phyloP scores from a whole-genome alignment of 2,797 vertebrate genomes.

The Hydrocynus forskahlii region DNA sequence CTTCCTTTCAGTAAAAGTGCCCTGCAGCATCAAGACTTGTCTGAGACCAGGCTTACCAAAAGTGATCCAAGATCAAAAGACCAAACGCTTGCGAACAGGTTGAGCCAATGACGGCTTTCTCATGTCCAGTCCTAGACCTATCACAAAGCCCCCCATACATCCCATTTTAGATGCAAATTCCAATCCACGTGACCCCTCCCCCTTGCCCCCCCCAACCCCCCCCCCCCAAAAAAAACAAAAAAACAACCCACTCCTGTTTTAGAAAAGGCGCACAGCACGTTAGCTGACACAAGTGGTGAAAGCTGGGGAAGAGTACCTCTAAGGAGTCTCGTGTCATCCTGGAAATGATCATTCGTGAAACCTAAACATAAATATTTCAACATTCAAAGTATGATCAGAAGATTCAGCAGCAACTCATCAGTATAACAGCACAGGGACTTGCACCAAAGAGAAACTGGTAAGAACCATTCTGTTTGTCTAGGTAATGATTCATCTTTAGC shows the following conservation, averaged over 20 bases:
- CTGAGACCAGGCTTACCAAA: slow-evolving; percentile 31
- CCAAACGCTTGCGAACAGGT: slow-evolving; percentile 10
- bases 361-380: slow-evolving; percentile 83
- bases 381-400: slow-evolving; percentile 71
- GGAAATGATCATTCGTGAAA: slow-evolving; percentile 87
- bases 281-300: slow-evolving; percentile 60
- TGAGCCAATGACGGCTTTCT: slow-evolving; percentile 20
- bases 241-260: neutral
- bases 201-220: neutral
- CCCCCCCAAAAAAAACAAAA: neutral
- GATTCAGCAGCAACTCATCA: slow-evolving; percentile 65
- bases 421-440: slow-evolving; percentile 59
- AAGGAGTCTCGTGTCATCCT: slow-evolving; percentile 85
- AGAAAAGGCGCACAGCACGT: slow-evolving; percentile 45
- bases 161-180: slow-evolving; percentile 5
- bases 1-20: neutral
- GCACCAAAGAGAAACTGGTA: slow-evolving; percentile 64
- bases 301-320: slow-evolving; percentile 78
- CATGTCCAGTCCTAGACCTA: neutral
- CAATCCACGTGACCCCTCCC: neutral
- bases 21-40: slow-evolving; percentile 1
- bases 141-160: neutral
- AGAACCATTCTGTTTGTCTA: slow-evolving; percentile 62
- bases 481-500: slow-evolving; percentile 9
- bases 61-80: slow-evolving; percentile 20